Percentiles rank a stretch among this genome's conserved stretches.
Conservation (phyloP, 2,888 invertebrate genomes). For the Germaria angustata region DNA sequence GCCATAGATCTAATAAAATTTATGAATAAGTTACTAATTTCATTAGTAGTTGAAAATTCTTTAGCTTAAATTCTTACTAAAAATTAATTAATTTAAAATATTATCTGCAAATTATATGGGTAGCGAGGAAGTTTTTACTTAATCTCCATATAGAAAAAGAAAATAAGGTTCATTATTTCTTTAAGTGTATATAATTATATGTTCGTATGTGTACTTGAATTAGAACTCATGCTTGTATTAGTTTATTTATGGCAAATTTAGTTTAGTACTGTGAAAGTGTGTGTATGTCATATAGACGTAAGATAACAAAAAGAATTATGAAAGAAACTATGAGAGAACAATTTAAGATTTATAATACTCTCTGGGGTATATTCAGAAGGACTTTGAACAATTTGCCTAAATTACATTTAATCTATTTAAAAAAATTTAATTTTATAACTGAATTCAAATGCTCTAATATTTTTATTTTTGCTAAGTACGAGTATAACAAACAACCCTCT, state of each 20-base stretch:
- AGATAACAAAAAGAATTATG: slow-evolving; percentile 1
- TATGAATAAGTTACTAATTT: too few species aligned
- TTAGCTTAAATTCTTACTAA: too few species aligned
- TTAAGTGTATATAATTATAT: too few species aligned
- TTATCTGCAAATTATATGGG: too few species aligned
- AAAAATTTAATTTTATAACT: background rate
- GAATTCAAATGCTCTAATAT: background rate
- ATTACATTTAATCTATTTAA: background rate
- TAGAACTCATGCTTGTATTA: background rate
- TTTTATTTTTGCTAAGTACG: too few species aligned
- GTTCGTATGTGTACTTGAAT: background rate
- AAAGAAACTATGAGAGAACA: slow-evolving; percentile 8
- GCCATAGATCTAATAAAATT: too few species aligned
- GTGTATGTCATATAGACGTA: slow-evolving; percentile 11
- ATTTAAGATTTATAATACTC: slow-evolving; percentile 49
- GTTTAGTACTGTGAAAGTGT: slow-evolving; percentile 12
- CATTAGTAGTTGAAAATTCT: too few species aligned
- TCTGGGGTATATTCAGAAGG: background rate
- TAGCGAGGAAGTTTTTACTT: too few species aligned
- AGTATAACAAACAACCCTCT: too few species aligned
- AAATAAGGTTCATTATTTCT: too few species aligned
- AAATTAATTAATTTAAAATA: too few species aligned
- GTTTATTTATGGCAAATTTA: slow-evolving; percentile 32
- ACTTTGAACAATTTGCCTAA: slow-evolving; percentile 23
- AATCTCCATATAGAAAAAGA: too few species aligned